Percentiles rank a stretch among this genome's conserved stretches.
Evolutionary conservation across 2,113 vertebrate species (phyloP).

Genomic region (Zosterops pallidus): DNA sequence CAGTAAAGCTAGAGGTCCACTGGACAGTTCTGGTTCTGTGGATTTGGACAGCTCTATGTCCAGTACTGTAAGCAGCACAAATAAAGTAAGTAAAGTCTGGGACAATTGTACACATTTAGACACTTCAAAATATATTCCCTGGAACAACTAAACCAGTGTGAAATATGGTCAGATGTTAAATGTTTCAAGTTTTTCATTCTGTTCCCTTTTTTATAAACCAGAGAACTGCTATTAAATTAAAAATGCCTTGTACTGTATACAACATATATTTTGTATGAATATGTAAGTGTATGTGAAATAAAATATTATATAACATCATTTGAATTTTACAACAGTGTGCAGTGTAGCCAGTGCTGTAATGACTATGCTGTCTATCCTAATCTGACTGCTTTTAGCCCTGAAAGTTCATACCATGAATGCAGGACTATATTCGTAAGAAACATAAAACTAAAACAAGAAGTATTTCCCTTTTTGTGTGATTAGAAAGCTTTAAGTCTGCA

Average conservation of each 20-base stretch:
- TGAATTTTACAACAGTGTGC: not conserved
- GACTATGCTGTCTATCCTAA: not conserved
- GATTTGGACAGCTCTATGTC: conserved; percentile 76
- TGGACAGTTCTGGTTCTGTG: conserved; percentile 73
- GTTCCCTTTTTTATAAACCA: not conserved
- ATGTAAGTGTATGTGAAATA: not conserved
- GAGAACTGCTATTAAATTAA: not conserved
- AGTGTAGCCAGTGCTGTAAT: not conserved
- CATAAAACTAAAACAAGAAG: not conserved
- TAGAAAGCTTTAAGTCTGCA: not conserved
- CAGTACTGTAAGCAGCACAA: conserved; percentile 69
- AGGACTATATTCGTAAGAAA: not conserved
- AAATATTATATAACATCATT: not conserved
- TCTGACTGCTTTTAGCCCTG: not conserved
- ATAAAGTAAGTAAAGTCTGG: conserved; percentile 71
- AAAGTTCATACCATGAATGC: not conserved
- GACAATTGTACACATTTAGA: not conserved
- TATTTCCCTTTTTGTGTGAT: not conserved
- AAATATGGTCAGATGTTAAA: not conserved
- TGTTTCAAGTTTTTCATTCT: not conserved
- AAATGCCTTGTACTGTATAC: not conserved
- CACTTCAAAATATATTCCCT: not conserved
- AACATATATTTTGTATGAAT: not conserved
- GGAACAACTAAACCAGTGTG: not conserved
- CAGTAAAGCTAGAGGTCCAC: conserved; percentile 77